Evolutionary conservation across 2,113 vertebrate species (phyloP).

Genomic region (Ia io): DNA sequence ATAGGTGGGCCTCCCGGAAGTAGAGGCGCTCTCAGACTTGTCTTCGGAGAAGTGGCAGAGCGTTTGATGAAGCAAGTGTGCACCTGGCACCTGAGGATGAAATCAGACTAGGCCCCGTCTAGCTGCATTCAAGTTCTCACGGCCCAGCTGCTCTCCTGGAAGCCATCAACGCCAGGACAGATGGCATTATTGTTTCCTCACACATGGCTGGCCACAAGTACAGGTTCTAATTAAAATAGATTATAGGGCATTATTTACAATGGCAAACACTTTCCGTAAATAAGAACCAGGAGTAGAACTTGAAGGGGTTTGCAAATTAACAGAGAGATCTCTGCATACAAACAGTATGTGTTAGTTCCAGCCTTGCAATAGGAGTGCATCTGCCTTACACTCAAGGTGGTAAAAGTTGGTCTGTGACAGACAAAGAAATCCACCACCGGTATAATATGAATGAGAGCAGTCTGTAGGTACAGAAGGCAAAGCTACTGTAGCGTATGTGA

Average conservation of each 20-base stretch:
- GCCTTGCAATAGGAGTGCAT: neutral
- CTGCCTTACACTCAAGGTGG: neutral
- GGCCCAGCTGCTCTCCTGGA: conserved; percentile 48
- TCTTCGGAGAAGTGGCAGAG: neutral
- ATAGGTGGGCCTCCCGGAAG: neutral
- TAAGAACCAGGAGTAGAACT: conserved; percentile 35
- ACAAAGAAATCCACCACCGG: neutral
- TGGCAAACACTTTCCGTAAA: neutral
- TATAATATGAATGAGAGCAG: neutral
- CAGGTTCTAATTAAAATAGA: conserved; percentile 63
- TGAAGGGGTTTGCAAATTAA: neutral
- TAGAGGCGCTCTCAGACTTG: neutral
- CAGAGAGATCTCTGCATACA: neutral
- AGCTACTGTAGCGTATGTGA: neutral
- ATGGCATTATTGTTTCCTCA: conserved; percentile 42
- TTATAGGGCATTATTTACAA: conserved; percentile 40
- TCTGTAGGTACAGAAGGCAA: neutral
- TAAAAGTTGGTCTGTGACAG: neutral
- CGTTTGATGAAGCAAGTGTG: neutral
- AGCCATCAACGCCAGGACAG: conserved; percentile 30
- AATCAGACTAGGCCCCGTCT: neutral
- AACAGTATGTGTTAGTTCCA: neutral
- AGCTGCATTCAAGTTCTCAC: neutral
- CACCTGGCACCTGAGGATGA: neutral
- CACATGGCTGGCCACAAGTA: conserved; percentile 39